These are phyloP conservation scores for Hermaeophaga mercurialis DNA, from an alignment of 2,888 invertebrate species.

Conservation along the genomic window DNA sequence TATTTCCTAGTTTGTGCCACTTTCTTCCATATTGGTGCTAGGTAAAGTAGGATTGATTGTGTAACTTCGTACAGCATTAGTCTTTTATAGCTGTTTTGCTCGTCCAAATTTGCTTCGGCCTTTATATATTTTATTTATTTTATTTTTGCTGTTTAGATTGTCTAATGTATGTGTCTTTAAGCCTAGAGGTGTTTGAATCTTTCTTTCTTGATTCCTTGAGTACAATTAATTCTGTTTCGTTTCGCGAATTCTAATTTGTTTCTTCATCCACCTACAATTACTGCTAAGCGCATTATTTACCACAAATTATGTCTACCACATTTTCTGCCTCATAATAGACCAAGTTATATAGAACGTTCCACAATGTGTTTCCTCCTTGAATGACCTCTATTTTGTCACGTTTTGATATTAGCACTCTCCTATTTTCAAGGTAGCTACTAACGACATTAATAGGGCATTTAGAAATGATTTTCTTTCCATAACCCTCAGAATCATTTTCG, in stretches of 20 bases:
- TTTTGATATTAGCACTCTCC: background rate
- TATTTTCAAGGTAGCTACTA: background rate
- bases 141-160: too few relatives aligned
- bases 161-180: background rate
- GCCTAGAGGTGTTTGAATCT: too few relatives aligned
- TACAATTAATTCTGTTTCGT: conserved; percentile 2
- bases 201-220: background rate
- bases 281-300: background rate
- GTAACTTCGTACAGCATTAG: conserved; percentile 1
- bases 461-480: background rate
- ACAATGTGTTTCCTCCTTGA: background rate
- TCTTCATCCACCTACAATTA: background rate
- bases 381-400: background rate
- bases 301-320: background rate
- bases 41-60: conserved; percentile 8
- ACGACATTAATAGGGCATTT: background rate
- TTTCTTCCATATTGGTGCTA: conserved; percentile 14
- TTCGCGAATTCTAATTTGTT: conserved; percentile 1
- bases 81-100: conserved; percentile 1
- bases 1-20: conserved; percentile 1
- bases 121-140: too few relatives aligned
- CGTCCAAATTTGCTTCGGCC: conserved; percentile 13
- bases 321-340: background rate
- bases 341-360: background rate
- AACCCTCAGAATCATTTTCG: background rate